Evolutionary conservation across 2,888 invertebrate species (phyloP).

Genomic region (Diaprepes abbreviatus): DNA sequence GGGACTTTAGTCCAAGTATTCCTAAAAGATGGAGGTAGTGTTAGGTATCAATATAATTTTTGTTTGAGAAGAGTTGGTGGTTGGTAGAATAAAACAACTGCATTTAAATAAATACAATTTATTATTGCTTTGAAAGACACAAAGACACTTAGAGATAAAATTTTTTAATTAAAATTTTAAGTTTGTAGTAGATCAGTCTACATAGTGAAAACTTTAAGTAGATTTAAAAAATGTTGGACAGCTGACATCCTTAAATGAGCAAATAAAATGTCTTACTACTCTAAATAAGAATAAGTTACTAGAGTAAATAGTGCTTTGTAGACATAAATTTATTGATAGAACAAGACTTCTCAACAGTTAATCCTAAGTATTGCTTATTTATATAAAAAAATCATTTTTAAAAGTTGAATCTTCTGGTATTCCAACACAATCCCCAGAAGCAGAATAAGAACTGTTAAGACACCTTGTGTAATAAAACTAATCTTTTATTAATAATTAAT

Average conservation of each 20-base stretch:
- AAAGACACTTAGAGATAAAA: background rate
- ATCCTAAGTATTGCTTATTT: too few species aligned
- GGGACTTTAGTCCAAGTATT: constrained; percentile 39
- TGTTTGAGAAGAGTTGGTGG: background rate
- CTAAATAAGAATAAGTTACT: background rate
- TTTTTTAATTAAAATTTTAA: constrained; percentile 3
- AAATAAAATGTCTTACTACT: background rate
- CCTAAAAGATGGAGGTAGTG: constrained; percentile 55
- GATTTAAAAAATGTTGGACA: background rate
- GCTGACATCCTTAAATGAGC: background rate
- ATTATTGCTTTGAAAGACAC: constrained; percentile 15
- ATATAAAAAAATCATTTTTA: too few species aligned
- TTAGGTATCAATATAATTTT: background rate
- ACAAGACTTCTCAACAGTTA: background rate
- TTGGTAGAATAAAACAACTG: constrained; percentile 1
- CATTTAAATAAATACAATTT: constrained; percentile 22
- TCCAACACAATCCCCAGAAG: too few species aligned
- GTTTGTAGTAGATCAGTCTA: background rate
- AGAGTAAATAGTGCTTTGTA: background rate
- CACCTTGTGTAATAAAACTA: background rate
- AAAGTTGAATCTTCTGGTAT: too few species aligned
- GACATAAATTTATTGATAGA: background rate
- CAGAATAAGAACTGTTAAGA: too few species aligned
- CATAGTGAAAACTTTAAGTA: background rate
- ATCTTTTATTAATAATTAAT: background rate